A percentile compares a stretch with the other conserved stretches of the same genome.
These are phyloP conservation scores for Pelodiscus sinensis DNA, from an alignment of 2,113 vertebrate species.

Conservation along the genomic window DNA sequence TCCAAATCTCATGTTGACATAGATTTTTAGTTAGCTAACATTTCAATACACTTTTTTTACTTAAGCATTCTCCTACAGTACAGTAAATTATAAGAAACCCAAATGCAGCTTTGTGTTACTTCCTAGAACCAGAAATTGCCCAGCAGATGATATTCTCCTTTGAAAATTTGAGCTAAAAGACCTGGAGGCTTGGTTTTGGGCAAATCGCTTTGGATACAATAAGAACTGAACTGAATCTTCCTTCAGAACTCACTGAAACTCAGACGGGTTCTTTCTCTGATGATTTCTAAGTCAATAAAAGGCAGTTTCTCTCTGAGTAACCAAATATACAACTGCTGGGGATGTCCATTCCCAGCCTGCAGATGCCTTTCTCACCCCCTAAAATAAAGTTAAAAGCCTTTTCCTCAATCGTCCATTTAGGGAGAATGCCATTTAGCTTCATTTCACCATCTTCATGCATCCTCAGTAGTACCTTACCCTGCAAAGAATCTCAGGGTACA, in stretches of 20 bases:
- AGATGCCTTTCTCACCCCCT: background rate
- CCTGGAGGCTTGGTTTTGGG: background rate
- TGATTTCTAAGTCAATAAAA: background rate
- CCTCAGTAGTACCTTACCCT: background rate
- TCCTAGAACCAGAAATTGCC: too few relatives aligned
- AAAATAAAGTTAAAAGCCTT: rapidly evolving
- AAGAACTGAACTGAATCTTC: background rate
- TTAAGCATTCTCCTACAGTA: too few relatives aligned
- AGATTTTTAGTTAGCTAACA: too few relatives aligned
- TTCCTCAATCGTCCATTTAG: background rate
- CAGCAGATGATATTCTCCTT: background rate
- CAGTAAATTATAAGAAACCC: too few relatives aligned
- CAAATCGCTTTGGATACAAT: background rate
- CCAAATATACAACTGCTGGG: background rate
- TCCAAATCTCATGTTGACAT: too few relatives aligned
- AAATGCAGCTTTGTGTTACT: too few relatives aligned
- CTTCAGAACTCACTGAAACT: background rate
- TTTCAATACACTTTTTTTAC: too few relatives aligned
- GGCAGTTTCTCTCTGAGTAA: background rate
- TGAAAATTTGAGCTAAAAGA: background rate
- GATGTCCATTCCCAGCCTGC: background rate
- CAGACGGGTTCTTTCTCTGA: background rate
- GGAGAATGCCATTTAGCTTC: background rate
- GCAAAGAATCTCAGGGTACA: background rate
- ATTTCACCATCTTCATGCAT: background rate